Percentiles rank a stretch among this genome's conserved stretches.
Evolutionary conservation across 2,113 vertebrate genomes (phyloP).

Genomic region (Phylloscopus trochilus): DNA sequence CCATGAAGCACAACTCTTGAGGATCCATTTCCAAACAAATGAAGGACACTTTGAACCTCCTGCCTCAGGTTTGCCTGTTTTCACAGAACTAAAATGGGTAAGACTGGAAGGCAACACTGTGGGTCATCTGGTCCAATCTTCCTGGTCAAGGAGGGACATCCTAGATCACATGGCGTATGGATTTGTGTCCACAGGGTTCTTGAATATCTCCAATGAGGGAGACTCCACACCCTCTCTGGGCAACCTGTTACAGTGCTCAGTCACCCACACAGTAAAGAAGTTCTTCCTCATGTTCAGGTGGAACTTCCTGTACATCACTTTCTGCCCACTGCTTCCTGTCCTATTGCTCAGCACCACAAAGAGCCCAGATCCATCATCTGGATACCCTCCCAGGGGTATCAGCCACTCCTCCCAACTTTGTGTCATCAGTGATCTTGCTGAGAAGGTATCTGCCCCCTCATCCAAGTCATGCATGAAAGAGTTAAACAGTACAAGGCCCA

Average conservation of each 20-base stretch:
- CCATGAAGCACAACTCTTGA: neutral
- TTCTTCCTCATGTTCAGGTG: neutral
- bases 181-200: neutral
- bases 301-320: neutral
- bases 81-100: neutral
- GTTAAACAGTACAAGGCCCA: neutral
- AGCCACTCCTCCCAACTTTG: neutral
- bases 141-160: neutral
- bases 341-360: neutral
- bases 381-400: neutral
- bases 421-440: too few species aligned
- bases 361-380: neutral
- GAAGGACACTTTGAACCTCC: neutral
- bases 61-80: neutral
- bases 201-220: neutral
- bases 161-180: neutral
- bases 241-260: neutral
- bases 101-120: neutral
- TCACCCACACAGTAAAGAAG: neutral
- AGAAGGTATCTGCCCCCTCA: neutral
- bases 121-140: neutral
- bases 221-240: neutral
- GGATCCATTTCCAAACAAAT: neutral
- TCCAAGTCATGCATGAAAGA: neutral
- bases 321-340: neutral